Base-by-base conservation (phyloP, 2,113 vertebrate genomes). In the Maccullochella peelii region DNA sequence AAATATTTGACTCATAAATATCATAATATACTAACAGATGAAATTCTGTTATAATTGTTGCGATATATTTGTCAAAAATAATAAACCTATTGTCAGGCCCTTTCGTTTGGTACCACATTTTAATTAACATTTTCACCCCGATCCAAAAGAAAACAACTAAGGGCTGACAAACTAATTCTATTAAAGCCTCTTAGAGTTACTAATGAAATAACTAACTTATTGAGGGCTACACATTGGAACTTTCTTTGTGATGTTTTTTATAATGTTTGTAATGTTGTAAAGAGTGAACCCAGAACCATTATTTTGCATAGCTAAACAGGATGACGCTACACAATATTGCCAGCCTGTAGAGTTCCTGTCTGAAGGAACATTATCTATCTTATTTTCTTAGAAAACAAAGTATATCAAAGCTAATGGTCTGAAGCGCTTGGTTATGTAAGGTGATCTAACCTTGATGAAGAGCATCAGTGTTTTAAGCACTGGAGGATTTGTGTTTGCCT, bases 361-460 rank as follows among this genome's bases (percentile, higher is more conserved):
- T 55, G 30, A 66, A 59, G 21, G 1, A 55, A 68, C 44, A 61
- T 65, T 49, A 42, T 66, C 65, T 82, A n/a, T n/a, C n/a, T 70
- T 76, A 78, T 59, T 80, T 79, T 73, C 72, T 42, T 5, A 44
- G 18, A 85, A 73, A 73, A 75, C 25, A 33, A 67, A 74, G 36
- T 54, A n/a, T 16, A 82, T 89, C 77, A 75, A 87, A 86, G 74
- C 42, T 47, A 11, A 36, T 58, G 50, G 36, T 58, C 47, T 82
- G 68, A 77, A 75, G 68, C 11, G 2, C 76, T 55, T 58, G 25
- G 20, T 86, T 77, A 71, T 76, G 72, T 73, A 82, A 73, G 57
- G 70, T 74, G 83, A 54, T 62, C 38, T 61, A 49, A 68, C 69
- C 47, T 77, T 77, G 70, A 88, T 78, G 85, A 90, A 86, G 68